Evolutionary conservation across 2,888 invertebrate genomes (phyloP).

Genomic region (Macropis europaea): DNA sequence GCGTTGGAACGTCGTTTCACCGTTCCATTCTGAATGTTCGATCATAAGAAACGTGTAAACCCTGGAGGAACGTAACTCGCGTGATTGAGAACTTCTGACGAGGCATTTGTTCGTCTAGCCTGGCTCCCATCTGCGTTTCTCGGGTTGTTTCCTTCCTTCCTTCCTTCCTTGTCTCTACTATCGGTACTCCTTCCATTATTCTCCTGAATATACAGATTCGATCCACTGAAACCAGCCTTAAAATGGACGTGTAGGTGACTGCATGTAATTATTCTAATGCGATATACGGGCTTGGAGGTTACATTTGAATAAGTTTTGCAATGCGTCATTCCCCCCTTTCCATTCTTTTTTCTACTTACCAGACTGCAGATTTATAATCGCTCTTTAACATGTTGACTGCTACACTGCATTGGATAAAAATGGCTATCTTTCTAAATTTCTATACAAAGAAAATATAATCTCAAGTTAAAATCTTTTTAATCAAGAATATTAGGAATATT

Average conservation of each 20-base stretch:
- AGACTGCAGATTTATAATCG: neutral
- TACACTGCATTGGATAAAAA: neutral
- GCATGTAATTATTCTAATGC: constrained; percentile 74
- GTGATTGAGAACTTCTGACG: constrained; percentile 22
- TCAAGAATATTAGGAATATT: too few relatives aligned
- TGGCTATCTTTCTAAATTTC: too few relatives aligned
- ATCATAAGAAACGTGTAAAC: constrained; percentile 11
- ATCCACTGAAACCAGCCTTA: constrained; percentile 25
- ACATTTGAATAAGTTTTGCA: constrained; percentile 65
- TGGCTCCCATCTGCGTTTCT: constrained; percentile 1
- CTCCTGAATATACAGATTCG: constrained; percentile 29
- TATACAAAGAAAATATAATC: too few relatives aligned
- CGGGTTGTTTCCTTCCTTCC: neutral
- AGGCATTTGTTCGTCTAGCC: constrained; percentile 16
- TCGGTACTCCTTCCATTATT: constrained; percentile 4
- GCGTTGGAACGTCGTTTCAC: neutral
- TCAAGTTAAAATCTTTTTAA: too few relatives aligned
- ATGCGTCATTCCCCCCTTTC: neutral
- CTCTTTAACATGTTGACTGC: neutral
- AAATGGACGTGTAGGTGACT: constrained; percentile 62
- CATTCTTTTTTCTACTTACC: neutral
- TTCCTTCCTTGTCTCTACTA: neutral
- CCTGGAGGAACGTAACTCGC: constrained; percentile 10
- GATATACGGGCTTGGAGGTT: constrained; percentile 55
- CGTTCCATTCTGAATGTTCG: neutral